Conservation (phyloP, 2,888 invertebrate species). For the Heterodera filipjevi region DNA sequence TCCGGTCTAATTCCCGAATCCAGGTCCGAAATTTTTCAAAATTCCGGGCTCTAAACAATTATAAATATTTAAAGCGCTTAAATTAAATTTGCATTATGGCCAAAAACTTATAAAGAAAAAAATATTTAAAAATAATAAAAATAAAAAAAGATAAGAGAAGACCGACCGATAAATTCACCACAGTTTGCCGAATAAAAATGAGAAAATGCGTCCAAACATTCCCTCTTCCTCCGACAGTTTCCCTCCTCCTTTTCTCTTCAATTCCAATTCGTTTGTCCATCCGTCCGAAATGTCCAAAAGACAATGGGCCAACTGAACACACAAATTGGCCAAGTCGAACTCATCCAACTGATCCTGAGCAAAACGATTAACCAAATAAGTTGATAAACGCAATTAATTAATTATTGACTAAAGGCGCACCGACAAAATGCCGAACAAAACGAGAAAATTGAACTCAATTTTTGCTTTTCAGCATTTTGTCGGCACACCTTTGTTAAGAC, state of each 20-base stretch:
- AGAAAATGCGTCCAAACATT: neutral
- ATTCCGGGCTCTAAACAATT: no score
- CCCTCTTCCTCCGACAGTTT: neutral
- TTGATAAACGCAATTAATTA: no score
- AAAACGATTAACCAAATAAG: neutral
- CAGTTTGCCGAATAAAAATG: neutral
- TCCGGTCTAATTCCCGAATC: no score
- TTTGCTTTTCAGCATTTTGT: no score
- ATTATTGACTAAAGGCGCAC: neutral
- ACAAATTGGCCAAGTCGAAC: neutral
- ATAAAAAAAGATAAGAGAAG: no score
- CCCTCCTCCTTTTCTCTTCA: neutral
- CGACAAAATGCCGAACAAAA: no score
- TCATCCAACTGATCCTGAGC: neutral
- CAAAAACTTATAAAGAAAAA: neutral
- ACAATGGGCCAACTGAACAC: neutral
- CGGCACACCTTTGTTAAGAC: no score
- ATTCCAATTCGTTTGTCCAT: neutral
- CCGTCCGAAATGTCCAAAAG: neutral
- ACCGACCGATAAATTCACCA: neutral
- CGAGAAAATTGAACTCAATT: no score
- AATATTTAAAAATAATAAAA: neutral
- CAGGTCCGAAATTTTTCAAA: no score
- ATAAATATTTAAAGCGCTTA: no score
- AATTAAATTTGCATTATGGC: no score